Evolutionary conservation across 2,113 vertebrate species (phyloP).

Genomic region (Etheostoma cragini): DNA sequence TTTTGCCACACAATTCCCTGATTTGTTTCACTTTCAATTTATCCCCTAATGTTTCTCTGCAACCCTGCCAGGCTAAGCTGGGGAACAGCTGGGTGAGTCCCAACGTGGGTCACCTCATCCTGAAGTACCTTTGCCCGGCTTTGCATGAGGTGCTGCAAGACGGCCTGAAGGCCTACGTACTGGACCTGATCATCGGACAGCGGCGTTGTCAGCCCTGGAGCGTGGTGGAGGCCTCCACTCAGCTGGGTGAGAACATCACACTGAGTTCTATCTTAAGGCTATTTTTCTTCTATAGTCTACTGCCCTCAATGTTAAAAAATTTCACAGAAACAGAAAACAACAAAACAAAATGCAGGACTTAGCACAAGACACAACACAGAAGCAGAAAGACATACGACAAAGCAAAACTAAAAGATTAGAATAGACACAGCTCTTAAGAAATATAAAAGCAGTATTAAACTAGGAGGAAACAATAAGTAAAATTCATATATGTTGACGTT

Average conservation of each 20-base stretch:
- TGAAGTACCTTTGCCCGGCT: constrained; percentile 98
- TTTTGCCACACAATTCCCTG: neutral
- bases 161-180: constrained; percentile 91
- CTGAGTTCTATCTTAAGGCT: neutral
- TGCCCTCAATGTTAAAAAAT: no score
- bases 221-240: constrained; percentile 95
- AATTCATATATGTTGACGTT: no score
- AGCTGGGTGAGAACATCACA: constrained; percentile 69
- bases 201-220: constrained; percentile 95
- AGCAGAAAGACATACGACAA: no score
- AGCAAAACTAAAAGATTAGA: no score
- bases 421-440: no score
- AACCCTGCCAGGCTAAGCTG: constrained; percentile 89
- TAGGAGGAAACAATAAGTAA: no score
- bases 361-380: no score
- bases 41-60: neutral
- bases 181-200: constrained; percentile 96
- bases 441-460: no score
- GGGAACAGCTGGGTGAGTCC: constrained; percentile 98
- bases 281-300: no score
- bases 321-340: no score
- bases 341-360: no score
- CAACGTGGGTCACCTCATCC: constrained; percentile 94
- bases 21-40: neutral
- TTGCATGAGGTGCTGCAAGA: constrained; percentile 91